phyloP scores from a whole-genome alignment of 2,113 vertebrate genomes.

The Origma solitaria region DNA sequence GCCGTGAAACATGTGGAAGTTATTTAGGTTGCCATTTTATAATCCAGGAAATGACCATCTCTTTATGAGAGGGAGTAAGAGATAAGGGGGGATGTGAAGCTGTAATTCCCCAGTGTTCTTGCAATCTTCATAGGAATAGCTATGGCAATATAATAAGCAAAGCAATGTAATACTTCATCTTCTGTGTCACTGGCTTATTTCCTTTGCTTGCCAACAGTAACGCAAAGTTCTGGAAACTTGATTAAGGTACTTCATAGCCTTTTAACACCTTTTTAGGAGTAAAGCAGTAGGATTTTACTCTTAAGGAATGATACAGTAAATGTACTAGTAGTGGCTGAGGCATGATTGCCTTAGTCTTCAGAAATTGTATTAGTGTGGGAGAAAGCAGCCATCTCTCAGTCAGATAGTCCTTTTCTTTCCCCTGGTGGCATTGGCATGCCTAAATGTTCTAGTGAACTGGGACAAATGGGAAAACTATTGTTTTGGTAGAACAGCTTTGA shows the following conservation, averaged over 20 bases:
- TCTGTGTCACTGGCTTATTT: background rate
- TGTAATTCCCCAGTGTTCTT: background rate
- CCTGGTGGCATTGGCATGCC: background rate
- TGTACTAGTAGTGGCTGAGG: background rate
- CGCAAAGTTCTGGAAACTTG: background rate
- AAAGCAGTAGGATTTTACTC: background rate
- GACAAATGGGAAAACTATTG: background rate
- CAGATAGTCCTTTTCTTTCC: background rate
- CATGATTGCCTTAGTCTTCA: background rate
- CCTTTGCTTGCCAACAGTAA: background rate
- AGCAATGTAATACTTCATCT: background rate
- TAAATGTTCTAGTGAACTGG: background rate
- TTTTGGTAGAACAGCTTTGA: background rate
- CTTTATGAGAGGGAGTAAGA: background rate
- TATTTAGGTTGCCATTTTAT: background rate
- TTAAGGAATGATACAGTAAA: background rate
- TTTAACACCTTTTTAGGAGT: background rate
- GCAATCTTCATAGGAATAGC: background rate
- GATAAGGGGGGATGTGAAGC: background rate
- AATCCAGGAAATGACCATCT: background rate
- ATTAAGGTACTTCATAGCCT: background rate
- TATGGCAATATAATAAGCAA: background rate
- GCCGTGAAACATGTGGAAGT: background rate
- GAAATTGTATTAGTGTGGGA: fast-evolving
- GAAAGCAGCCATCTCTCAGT: background rate